Evolutionary conservation across 2,797 vertebrate genomes (phyloP).

Genomic region (Acomys russatus): DNA sequence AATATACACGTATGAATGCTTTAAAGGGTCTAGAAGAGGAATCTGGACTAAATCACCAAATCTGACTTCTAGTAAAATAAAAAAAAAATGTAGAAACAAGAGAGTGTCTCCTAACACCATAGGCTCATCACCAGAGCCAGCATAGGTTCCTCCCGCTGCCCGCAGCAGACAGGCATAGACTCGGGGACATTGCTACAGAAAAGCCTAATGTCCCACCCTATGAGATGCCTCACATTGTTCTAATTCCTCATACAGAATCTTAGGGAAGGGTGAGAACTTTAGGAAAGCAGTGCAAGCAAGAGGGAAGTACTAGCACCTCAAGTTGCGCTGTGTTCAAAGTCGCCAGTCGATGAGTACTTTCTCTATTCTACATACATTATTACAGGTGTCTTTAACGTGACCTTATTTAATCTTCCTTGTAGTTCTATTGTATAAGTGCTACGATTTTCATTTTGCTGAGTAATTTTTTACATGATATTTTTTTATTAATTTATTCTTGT

Average conservation of each 20-base stretch:
- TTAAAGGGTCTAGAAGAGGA: neutral
- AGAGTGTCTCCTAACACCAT: neutral
- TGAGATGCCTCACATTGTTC: neutral
- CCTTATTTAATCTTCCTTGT: slow-evolving; percentile 11
- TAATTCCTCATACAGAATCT: neutral
- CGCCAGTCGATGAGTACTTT: neutral
- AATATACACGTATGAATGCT: neutral
- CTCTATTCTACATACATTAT: neutral
- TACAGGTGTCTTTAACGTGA: neutral
- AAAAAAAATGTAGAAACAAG: neutral
- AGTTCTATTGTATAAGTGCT: neutral
- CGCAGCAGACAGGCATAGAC: neutral
- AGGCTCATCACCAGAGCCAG: neutral
- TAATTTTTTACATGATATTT: too few relatives aligned
- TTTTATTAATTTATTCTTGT: too few relatives aligned
- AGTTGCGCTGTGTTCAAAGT: neutral
- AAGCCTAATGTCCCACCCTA: neutral
- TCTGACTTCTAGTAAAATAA: neutral
- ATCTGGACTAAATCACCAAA: neutral
- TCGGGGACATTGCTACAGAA: neutral
- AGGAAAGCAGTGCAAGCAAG: neutral
- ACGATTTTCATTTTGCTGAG: neutral
- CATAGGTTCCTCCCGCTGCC: neutral
- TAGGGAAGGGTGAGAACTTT: neutral
- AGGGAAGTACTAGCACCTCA: neutral